phyloP scores from a whole-genome alignment of 2,113 vertebrate genomes.

The Scatophagus argus region DNA sequence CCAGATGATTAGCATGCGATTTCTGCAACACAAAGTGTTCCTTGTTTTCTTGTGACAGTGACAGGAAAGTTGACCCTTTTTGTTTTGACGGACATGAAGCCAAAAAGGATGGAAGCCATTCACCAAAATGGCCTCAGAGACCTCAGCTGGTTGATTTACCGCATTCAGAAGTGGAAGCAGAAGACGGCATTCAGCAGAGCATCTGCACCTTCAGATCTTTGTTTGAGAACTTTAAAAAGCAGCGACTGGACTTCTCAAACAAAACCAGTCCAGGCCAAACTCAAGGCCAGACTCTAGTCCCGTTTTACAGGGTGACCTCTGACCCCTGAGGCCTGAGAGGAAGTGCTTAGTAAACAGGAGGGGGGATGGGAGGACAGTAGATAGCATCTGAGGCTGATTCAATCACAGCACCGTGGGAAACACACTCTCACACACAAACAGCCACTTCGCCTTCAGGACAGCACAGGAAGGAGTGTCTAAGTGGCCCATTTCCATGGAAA shows the following conservation, averaged over 20 bases:
- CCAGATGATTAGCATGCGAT: no score
- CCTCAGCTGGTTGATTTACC: not conserved
- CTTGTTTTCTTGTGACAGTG: not conserved
- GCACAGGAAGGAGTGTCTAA: conserved; percentile 74
- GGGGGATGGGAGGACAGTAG: conserved; percentile 69
- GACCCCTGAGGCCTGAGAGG: conserved; percentile 69
- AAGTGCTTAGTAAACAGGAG: conserved; percentile 74
- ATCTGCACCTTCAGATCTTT: conserved; percentile 25
- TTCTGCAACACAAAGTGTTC: no score
- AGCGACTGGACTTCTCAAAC: conserved; percentile 15
- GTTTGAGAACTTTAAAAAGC: conserved; percentile 18
- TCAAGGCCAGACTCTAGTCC: conserved; percentile 62
- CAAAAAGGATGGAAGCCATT: not conserved
- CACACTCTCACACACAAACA: conserved; percentile 44
- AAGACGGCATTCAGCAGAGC: not conserved
- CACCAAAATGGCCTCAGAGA: not conserved
- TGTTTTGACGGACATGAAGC: not conserved
- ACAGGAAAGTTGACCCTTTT: not conserved
- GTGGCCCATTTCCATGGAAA: conserved; percentile 65
- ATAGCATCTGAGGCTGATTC: conserved; percentile 72
- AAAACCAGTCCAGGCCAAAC: conserved; percentile 50
- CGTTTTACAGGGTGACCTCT: conserved; percentile 57
- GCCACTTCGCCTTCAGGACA: conserved; percentile 47
- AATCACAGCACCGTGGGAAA: conserved; percentile 75
- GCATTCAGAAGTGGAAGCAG: conserved; percentile 14